Evolutionary conservation across 1,140 invertebrate species (phyloP).

Genomic region (Thaumetopoea pityocampa): DNA sequence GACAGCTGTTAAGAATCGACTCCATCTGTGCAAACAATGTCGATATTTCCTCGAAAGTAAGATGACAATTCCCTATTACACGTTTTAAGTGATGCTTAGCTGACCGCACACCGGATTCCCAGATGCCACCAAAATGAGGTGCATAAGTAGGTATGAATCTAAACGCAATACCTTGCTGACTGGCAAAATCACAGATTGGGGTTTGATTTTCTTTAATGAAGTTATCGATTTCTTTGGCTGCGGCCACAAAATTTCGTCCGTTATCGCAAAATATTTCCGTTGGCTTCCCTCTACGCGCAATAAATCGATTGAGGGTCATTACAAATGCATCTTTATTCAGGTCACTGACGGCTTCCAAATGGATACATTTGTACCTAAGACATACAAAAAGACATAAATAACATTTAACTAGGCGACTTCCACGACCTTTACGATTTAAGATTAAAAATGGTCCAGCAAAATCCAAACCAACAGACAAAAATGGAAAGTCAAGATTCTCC

Average conservation of each 20-base stretch:
- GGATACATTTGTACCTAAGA: conserved; percentile 28
- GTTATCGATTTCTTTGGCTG: neutral
- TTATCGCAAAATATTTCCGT: conserved; percentile 1
- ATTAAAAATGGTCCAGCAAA: conserved; percentile 26
- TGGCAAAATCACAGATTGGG: neutral
- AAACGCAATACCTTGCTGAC: neutral
- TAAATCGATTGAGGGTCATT: conserved; percentile 9
- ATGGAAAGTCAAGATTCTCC: conserved; percentile 19
- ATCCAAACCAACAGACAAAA: conserved; percentile 19
- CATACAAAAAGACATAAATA: conserved; percentile 33
- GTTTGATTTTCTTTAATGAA: neutral
- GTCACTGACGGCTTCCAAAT: conserved; percentile 27
- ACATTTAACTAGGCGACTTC: conserved; percentile 19
- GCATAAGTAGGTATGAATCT: neutral
- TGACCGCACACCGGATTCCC: neutral
- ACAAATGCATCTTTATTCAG: conserved; percentile 30
- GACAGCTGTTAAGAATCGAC: neutral
- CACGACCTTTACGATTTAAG: conserved; percentile 25
- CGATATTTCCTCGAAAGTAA: neutral
- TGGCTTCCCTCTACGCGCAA: neutral
- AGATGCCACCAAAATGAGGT: conserved; percentile 1
- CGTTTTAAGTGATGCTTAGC: neutral
- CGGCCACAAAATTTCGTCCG: neutral
- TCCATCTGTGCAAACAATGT: conserved; percentile 3
- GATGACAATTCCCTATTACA: neutral